Base-by-base conservation (phyloP, 1,140 invertebrate genomes). In the Berghia stephanieae region DNA sequence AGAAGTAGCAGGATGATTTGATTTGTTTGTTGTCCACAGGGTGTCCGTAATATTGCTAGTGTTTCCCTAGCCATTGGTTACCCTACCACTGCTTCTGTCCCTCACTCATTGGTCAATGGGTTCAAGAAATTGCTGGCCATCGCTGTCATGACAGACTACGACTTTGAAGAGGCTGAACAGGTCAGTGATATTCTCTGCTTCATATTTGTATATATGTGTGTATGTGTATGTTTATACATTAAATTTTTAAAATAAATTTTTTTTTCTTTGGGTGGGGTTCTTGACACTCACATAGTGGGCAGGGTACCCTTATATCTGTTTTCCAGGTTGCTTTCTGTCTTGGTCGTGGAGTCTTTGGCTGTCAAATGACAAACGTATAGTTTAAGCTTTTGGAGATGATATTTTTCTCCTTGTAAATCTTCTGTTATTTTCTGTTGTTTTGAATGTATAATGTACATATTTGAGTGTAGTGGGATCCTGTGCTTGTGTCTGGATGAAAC, bases 71-170 rank as follows among this genome's bases (percentile, higher is more conserved):
- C 92, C 43, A 96, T 99, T 86, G 95, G 95, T 42, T 99, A 99
- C 91, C 98, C 98, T 78, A 99, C 97, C 21, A 90, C 97, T 79
- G 98, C 96, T 52, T 99, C 98, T 72, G 97, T 93, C 43, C 97
- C 98, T 46, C 98, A 99, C 92, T 97, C 95, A 87, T 94, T 99
- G 85, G 94, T 95, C 88, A 98, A 99, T 87, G 98, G 97, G 73
- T 98, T 99, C 92, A 99, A 98, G 92, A 98, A 98, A 90, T 91
- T 99, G 83, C 92, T 99, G 91, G 96, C 98, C 80, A 91, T 99
- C 88, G 97, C 98, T 87, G 96, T 96, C 70, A 95, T 93, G 82
- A 99, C 98, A 78, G 97, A 99, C 60, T 93, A 98, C 79, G 94
- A 95, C 80, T 99, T 99, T 91, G 93, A 95, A 87, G 94, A 99